Percentiles rank a stretch among this genome's conserved stretches.
Evolutionary conservation across 1,140 invertebrate genomes (phyloP).

Genomic region (Trichoplusia ni): DNA sequence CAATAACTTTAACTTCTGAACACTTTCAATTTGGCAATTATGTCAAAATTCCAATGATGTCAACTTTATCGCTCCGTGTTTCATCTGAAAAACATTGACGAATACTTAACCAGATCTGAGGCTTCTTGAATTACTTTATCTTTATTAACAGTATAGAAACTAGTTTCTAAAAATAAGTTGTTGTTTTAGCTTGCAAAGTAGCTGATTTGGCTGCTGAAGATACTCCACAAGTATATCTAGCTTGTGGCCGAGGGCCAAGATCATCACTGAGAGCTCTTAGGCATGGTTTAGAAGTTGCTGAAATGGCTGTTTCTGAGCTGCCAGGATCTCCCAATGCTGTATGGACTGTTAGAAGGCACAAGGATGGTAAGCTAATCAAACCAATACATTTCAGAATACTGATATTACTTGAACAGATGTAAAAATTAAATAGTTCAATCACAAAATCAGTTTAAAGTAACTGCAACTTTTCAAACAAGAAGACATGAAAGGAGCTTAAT

Average conservation of each 20-base stretch:
- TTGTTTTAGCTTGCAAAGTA: constrained; percentile 82
- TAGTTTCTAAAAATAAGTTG: constrained; percentile 2
- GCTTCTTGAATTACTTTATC: neutral
- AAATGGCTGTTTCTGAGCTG: constrained; percentile 99
- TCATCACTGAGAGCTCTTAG: constrained; percentile 96
- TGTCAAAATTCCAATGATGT: constrained; percentile 5
- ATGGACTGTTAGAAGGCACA: constrained; percentile 98
- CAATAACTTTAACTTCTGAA: neutral
- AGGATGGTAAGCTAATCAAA: constrained; percentile 90
- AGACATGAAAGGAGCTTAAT: constrained; percentile 60
- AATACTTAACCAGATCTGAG: constrained; percentile 32
- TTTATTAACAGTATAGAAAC: neutral
- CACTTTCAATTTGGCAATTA: no score
- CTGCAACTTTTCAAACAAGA: constrained; percentile 1
- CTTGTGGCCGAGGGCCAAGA: constrained; percentile 96
- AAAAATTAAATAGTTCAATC: neutral
- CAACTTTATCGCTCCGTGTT: constrained; percentile 27
- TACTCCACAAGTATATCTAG: constrained; percentile 98
- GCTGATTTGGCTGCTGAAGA: constrained; percentile 97
- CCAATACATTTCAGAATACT: neutral
- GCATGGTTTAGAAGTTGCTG: constrained; percentile 98
- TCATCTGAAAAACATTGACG: constrained; percentile 34
- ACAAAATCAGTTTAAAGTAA: neutral
- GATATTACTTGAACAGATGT: neutral
- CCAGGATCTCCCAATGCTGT: constrained; percentile 99